Evolutionary conservation across 2,888 invertebrate genomes (phyloP), one percentile per base, ranked within the genome.

Genomic region (Azorinus chamasolen): DNA sequence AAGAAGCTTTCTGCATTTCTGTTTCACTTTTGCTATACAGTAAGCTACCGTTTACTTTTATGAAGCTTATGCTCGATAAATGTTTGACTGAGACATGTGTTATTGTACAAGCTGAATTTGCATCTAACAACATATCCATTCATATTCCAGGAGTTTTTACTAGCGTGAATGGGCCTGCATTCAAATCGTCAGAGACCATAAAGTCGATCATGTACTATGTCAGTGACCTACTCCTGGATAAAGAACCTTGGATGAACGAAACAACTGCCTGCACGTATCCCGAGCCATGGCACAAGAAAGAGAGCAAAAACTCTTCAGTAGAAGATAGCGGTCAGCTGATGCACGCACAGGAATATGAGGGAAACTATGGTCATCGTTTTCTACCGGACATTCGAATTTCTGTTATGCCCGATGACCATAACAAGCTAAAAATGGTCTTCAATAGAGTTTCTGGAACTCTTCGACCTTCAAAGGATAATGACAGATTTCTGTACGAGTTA

Each of bases 241-340:
- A 78, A 50, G 39, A 71, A 18, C 78, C 83, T 14, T 87, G 87
- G 87, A 46, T 87, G 20, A 82, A 87, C 55, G 66, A 65, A 10
- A 71, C 81, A 12, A 83, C 83, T 1, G 59, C 79, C 10, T 87
- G 87, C 50, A 63, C 74, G 8, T 86, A 71, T 57, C 86, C 87
- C 2, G 55, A 64, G 12, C 79, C 71, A 4, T 78, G 79, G 79
- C 16, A 22, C 32, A 14, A 58, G 2, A 51, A 27, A 2, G 50
- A 62, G 22, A 25, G 22, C 10, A 62, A 22, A n/a, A 48, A 46
- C 12, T 16, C 20, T n/a, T 10, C 20, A 27, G 37, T 8, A 1
- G 32, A 41, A 4, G 24, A 53, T 12, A 27, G 14, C 1, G 39
- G 0, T 10, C 1, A 5, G 1, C 18, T 25, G 1, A 12, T 20